phyloP scores from a whole-genome alignment of 2,888 invertebrate species.

The Drosophila suboccidentalis region DNA sequence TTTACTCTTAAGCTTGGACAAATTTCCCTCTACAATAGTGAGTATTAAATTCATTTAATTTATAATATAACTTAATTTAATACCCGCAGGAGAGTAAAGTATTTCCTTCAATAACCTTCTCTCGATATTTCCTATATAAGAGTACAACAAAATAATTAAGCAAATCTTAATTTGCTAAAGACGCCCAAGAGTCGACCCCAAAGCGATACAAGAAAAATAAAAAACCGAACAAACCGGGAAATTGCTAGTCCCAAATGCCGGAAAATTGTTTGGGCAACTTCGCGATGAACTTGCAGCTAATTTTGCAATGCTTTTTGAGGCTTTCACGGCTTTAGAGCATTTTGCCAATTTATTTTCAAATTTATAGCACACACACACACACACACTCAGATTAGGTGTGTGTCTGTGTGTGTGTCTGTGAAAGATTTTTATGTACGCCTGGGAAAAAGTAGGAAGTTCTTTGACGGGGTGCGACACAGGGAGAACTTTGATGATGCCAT shows the following conservation, averaged over 20 bases:
- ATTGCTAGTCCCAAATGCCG: slow-evolving; percentile 25
- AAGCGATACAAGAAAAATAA: slow-evolving; percentile 4
- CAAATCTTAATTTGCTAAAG: slow-evolving; percentile 11
- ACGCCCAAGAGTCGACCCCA: slow-evolving; percentile 13
- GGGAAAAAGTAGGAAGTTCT: slow-evolving; percentile 35
- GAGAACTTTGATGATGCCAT: slow-evolving; percentile 10
- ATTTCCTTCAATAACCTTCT: not conserved
- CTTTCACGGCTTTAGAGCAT: slow-evolving; percentile 56
- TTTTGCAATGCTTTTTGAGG: slow-evolving; percentile 53
- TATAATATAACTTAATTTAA: not conserved
- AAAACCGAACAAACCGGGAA: slow-evolving; percentile 6
- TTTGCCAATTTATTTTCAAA: slow-evolving; percentile 68
- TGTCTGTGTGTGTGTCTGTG: slow-evolving; percentile 20
- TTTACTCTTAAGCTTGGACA: no score
- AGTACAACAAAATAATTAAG: slow-evolving; percentile 53
- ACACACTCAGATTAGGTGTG: slow-evolving; percentile 52
- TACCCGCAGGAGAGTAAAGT: not conserved
- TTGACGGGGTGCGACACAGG: slow-evolving; percentile 16
- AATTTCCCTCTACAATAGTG: not conserved
- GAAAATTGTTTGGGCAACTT: slow-evolving; percentile 14
- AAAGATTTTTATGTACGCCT: slow-evolving; percentile 52
- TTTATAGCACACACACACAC: slow-evolving; percentile 59
- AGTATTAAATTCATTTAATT: not conserved
- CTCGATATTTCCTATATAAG: not conserved
- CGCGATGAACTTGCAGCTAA: slow-evolving; percentile 45